Conservation (phyloP, 64 coral and sea anemone species). For the Anthopleura sola region DNA sequence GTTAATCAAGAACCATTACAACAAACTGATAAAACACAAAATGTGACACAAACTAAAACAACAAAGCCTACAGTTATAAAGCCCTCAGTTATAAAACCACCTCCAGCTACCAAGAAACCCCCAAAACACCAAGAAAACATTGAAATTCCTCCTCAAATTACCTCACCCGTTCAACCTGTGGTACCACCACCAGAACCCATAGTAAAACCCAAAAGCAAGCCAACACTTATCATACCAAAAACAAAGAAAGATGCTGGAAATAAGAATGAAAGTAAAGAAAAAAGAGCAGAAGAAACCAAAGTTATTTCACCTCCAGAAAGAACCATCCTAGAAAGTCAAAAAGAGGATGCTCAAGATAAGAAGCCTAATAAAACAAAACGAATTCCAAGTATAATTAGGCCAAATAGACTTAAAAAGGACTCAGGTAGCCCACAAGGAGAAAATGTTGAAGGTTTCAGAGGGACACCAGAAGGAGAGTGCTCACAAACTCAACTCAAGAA, state of each 20-base stretch:
- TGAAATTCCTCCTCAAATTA: not conserved
- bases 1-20: not conserved
- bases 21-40: not conserved
- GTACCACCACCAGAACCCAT: not conserved
- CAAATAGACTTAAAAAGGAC: slow-evolving; percentile 18
- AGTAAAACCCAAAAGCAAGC: slow-evolving; percentile 27
- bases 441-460: not conserved
- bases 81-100: slow-evolving; percentile 28
- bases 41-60: slow-evolving; percentile 23
- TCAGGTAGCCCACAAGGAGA: not conserved
- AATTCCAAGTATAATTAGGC: slow-evolving; percentile 7
- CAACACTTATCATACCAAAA: slow-evolving; percentile 47
- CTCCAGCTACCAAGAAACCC: slow-evolving; percentile 41
- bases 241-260: slow-evolving; percentile 6
- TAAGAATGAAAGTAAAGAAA: slow-evolving; percentile 46
- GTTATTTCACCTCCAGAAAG: not conserved
- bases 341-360: slow-evolving; percentile 16
- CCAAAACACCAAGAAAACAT: not conserved
- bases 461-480: slow-evolving; percentile 23
- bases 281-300: slow-evolving; percentile 29
- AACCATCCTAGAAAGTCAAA: not conserved
- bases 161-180: not conserved
- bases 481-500: slow-evolving; percentile 16
- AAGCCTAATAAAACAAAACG: slow-evolving; percentile 5
- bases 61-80: slow-evolving; percentile 36